Evolutionary conservation across 2,113 vertebrate genomes (phyloP).

Genomic region (Rattus norvegicus): DNA sequence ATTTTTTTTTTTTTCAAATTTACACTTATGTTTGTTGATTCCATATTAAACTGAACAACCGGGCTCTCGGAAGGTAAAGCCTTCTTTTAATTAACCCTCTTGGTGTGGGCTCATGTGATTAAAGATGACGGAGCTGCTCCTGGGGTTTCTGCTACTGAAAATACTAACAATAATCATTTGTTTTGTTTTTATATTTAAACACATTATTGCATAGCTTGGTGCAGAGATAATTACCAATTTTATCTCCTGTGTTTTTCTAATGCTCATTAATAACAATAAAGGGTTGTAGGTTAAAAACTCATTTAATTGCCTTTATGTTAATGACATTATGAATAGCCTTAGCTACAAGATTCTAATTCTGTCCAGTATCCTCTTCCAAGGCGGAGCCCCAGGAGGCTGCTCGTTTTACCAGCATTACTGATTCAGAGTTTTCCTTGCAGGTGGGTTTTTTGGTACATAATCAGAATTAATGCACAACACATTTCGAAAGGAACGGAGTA

Average conservation of each 20-base stretch:
- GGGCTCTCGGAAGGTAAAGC: conserved; percentile 90
- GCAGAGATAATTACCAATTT: conserved; percentile 98
- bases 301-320: conserved; percentile 99
- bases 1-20: conserved; percentile 87
- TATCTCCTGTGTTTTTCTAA: conserved; percentile 94
- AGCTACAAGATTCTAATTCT: conserved; percentile 96
- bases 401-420: conserved; percentile 98
- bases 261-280: conserved; percentile 99
- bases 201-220: conserved; percentile 94
- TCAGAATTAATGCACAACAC: conserved; percentile 98
- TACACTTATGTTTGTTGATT: conserved; percentile 89
- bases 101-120: conserved; percentile 95
- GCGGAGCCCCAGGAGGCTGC: conserved; percentile 93
- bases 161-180: conserved; percentile 96
- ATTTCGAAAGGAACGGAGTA: conserved; percentile 94
- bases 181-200: conserved; percentile 98
- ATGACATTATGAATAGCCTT: conserved; percentile 99
- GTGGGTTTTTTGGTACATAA: conserved; percentile 94
- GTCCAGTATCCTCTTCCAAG: conserved; percentile 94
- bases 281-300: conserved; percentile 99
- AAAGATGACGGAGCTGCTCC: conserved; percentile 95
- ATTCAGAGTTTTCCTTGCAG: conserved; percentile 93
- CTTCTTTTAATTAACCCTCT: conserved; percentile 97
- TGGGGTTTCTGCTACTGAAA: conserved; percentile 92
- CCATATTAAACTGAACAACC: conserved; percentile 88